Percentiles rank a stretch among this genome's conserved stretches.
phyloP scores from a whole-genome alignment of 2,797 vertebrate genomes.

The Tympanoctomys barrerae region DNA sequence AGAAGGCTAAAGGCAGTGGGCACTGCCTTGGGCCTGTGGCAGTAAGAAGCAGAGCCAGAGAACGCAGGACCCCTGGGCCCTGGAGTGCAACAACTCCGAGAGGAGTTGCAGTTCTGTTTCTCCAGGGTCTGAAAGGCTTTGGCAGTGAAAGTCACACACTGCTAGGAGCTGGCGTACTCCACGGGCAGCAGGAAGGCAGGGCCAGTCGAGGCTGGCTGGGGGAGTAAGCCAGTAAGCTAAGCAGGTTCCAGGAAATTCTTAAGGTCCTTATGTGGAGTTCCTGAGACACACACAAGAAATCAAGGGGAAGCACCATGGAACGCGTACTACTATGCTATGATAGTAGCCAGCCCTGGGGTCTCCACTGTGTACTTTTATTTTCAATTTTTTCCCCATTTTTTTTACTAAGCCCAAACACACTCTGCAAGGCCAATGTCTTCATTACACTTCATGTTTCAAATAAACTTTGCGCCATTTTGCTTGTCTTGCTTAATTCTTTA shows the following conservation, averaged over 20 bases:
- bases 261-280: background rate
- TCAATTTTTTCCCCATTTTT: background rate
- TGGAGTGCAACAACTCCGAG: background rate
- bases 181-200: background rate
- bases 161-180: background rate
- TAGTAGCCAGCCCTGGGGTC: background rate
- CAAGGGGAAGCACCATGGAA: background rate
- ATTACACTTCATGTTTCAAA: background rate
- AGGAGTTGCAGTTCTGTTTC: background rate
- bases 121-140: background rate
- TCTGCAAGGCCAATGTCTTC: background rate
- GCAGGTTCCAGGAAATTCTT: background rate
- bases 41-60: background rate
- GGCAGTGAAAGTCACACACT: background rate
- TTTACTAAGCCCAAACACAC: background rate
- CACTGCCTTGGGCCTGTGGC: background rate
- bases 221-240: background rate
- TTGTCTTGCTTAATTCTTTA: background rate
- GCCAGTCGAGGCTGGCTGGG: background rate
- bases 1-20: background rate
- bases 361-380: background rate
- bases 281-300: background rate
- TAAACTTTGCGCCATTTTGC: background rate
- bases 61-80: background rate
- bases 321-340: accelerated